Conservation (phyloP, 1,140 invertebrate genomes). For the Drosophila micromelanica region DNA sequence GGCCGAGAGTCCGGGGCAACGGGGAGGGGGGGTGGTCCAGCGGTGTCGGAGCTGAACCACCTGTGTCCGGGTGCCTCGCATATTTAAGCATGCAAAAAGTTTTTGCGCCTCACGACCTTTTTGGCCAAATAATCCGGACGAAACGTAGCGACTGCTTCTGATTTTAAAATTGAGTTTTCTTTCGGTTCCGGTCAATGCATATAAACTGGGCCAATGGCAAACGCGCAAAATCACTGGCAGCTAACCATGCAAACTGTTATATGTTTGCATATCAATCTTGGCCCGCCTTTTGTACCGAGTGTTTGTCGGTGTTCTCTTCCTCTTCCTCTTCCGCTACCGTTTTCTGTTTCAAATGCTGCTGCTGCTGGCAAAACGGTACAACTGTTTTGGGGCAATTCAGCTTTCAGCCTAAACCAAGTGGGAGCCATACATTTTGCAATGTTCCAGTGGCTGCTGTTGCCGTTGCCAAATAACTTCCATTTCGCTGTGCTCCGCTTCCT, state of each 20-base stretch:
- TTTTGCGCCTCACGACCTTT: conserved; percentile 55
- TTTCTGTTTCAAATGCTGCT: not conserved
- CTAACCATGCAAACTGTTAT: conserved; percentile 68
- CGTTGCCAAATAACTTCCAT: conserved; percentile 32
- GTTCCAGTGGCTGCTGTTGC: conserved; percentile 46
- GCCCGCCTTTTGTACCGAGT: not conserved
- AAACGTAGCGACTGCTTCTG: conserved; percentile 22
- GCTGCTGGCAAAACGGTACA: conserved; percentile 26
- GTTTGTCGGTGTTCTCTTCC: not conserved
- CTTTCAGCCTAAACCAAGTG: conserved; percentile 63
- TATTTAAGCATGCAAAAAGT: conserved; percentile 65
- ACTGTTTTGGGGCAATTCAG: conserved; percentile 32
- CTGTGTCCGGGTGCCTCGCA: conserved; percentile 65
- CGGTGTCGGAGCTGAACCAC: conserved; percentile 49
- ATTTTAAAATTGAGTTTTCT: conserved; percentile 48
- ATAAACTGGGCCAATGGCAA: conserved; percentile 35
- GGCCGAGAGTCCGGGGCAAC: not conserved
- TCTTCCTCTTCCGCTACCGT: not conserved
- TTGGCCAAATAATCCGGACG: conserved; percentile 13
- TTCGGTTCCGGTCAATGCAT: conserved; percentile 50
- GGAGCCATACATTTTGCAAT: conserved; percentile 77
- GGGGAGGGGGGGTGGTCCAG: conserved; percentile 1
- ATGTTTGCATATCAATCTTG: conserved; percentile 80
- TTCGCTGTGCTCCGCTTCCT: conserved; percentile 21
- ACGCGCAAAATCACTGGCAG: conserved; percentile 58